Percentiles rank a stretch among this genome's conserved stretches.
phyloP scores from a whole-genome alignment of 2,797 vertebrate species.

The Tolypeutes matacus region DNA sequence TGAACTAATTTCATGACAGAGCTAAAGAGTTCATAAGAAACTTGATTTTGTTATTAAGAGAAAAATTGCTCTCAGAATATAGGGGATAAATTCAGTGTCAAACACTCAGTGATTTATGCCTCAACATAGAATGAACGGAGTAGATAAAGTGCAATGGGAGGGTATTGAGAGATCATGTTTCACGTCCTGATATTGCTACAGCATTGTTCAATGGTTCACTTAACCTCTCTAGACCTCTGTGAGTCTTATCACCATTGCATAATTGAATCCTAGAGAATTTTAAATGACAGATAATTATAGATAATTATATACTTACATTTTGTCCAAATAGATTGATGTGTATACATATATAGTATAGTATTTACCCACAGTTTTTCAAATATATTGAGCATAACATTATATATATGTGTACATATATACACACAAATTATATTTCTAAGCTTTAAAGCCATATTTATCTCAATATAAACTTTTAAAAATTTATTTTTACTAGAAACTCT shows the following conservation, averaged over 20 bases:
- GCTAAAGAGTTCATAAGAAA: not conserved
- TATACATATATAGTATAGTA: not conserved
- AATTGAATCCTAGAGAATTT: not conserved
- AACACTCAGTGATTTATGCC: not conserved
- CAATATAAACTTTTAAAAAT: not conserved
- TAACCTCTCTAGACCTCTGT: not conserved
- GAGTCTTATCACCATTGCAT: not conserved
- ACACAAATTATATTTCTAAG: not conserved
- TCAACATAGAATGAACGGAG: not conserved
- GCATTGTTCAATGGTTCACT: not conserved
- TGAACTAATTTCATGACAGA: not conserved
- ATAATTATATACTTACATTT: not conserved
- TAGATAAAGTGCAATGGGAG: not conserved
- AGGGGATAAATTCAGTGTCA: constrained; percentile 37
- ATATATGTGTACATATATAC: not conserved
- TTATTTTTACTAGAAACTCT: not conserved
- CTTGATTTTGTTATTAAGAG: not conserved
- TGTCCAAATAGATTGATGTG: not conserved
- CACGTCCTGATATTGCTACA: rapidly evolving
- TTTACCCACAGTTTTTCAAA: not conserved
- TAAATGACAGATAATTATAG: not conserved
- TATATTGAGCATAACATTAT: not conserved
- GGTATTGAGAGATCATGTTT: not conserved
- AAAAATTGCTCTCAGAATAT: constrained; percentile 41
- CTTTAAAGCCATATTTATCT: not conserved